Conservation (phyloP, 2,797 vertebrate genomes). For the Scarus forsteni region DNA sequence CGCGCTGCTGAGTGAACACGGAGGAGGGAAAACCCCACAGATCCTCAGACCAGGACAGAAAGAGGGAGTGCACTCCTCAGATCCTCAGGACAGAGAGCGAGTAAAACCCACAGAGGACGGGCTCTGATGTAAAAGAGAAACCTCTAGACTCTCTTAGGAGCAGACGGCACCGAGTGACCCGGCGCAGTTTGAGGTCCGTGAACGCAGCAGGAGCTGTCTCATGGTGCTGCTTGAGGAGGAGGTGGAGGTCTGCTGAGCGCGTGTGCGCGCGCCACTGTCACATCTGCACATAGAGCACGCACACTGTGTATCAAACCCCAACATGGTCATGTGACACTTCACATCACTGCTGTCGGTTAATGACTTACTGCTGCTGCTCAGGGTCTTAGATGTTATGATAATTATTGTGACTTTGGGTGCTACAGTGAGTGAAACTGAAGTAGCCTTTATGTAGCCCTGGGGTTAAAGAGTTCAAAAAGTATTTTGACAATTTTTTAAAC, state of each 20-base stretch:
- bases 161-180: constrained; percentile 36
- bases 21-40: constrained; percentile 7
- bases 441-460: no score
- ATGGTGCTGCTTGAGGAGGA: constrained; percentile 49
- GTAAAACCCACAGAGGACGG: neutral
- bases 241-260: constrained; percentile 36
- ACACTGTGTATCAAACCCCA: constrained; percentile 8
- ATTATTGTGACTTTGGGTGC: no score
- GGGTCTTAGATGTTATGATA: neutral
- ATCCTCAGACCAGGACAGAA: constrained; percentile 16
- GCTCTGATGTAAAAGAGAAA: neutral
- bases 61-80: neutral
- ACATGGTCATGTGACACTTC: constrained; percentile 55
- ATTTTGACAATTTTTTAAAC: no score
- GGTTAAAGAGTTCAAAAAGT: no score
- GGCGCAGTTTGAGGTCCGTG: constrained; percentile 9
- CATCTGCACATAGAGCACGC: constrained; percentile 47
- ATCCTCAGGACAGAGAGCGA: constrained; percentile 11
- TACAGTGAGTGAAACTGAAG: no score
- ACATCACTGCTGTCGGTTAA: constrained; percentile 12
- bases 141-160: constrained; percentile 19
- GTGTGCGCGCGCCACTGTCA: constrained; percentile 17
- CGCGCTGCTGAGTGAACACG: constrained; percentile 11
- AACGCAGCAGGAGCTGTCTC: constrained; percentile 34
- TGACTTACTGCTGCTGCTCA: neutral